phyloP scores from a whole-genome alignment of 2,113 vertebrate species.

The Neogobius melanostomus region DNA sequence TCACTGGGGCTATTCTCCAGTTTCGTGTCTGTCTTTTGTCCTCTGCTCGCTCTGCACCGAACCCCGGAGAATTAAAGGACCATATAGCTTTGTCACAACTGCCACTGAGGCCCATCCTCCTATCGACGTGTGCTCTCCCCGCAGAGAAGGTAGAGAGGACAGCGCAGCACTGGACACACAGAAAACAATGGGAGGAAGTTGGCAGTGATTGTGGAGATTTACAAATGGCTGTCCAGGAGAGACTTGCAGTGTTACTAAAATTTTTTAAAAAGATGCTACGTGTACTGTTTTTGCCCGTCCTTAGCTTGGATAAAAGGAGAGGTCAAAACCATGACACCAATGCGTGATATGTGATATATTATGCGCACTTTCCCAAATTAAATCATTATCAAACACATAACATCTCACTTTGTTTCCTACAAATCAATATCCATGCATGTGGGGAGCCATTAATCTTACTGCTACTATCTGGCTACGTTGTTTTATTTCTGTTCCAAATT shows the following conservation, averaged over 20 bases:
- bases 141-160: constrained; percentile 20
- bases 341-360: neutral
- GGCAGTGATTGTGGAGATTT: constrained; percentile 29
- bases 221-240: constrained; percentile 3
- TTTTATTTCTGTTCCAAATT: constrained; percentile 52
- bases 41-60: constrained; percentile 18
- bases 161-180: constrained; percentile 20
- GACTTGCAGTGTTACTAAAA: neutral
- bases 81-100: constrained; percentile 49
- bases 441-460: constrained; percentile 61
- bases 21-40: constrained; percentile 32
- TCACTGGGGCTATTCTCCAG: constrained; percentile 43
- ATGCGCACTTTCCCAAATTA: neutral
- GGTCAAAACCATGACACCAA: no score
- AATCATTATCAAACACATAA: neutral
- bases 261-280: neutral
- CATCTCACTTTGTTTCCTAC: constrained; percentile 38
- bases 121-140: constrained; percentile 37
- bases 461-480: constrained; percentile 55
- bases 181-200: constrained; percentile 10
- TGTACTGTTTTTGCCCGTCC: neutral
- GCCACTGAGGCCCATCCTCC: constrained; percentile 34
- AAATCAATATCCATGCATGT: constrained; percentile 59
- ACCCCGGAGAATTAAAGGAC: constrained; percentile 42
- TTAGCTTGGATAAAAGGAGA: neutral